A percentile compares a stretch with the other conserved stretches of the same genome.
Evolutionary conservation across 2,888 invertebrate genomes (phyloP).

Genomic region (Exocentrus adspersus): DNA sequence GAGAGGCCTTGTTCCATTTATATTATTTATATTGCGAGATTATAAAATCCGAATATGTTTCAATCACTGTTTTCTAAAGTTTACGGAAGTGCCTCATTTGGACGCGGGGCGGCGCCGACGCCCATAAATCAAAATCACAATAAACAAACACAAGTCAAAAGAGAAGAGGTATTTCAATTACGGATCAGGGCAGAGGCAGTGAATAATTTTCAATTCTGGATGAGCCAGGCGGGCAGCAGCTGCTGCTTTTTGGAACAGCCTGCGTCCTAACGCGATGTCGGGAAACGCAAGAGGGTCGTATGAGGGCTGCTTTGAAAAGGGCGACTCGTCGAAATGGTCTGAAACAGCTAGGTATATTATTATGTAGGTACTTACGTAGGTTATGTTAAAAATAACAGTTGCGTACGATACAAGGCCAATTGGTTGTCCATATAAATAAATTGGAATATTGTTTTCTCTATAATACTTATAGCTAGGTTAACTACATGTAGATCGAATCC

Average conservation of each 20-base stretch:
- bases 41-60: no score
- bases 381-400: no score
- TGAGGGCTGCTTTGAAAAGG: neutral
- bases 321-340: neutral
- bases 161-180: slow-evolving; percentile 58
- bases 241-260: slow-evolving; percentile 52
- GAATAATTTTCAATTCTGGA: slow-evolving; percentile 57
- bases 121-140: slow-evolving; percentile 52
- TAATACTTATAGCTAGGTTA: no score
- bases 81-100: slow-evolving; percentile 17
- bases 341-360: no score
- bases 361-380: no score
- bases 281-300: slow-evolving; percentile 15
- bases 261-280: slow-evolving; percentile 41
- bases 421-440: no score
- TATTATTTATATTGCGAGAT: no score
- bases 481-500: no score
- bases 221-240: slow-evolving; percentile 53
- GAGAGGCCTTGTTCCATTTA: no score
- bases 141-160: slow-evolving; percentile 52
- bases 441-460: no score
- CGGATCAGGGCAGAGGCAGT: slow-evolving; percentile 52
- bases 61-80: no score
- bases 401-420: no score
- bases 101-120: slow-evolving; percentile 10